phyloP scores from a whole-genome alignment of 2,797 vertebrate species.

The Psittacula echo region DNA sequence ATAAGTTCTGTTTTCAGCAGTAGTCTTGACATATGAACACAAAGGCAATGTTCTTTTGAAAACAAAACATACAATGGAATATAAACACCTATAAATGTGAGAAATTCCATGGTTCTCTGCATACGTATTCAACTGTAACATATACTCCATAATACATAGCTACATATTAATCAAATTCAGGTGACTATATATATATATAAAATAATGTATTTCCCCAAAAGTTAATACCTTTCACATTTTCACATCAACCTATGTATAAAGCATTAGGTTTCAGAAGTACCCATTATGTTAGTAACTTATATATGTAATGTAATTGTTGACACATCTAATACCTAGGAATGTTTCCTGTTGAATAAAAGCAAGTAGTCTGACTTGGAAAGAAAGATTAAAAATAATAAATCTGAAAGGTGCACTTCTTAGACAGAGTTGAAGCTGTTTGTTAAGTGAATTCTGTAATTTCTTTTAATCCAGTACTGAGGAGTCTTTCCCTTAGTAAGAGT shows the following conservation, averaged over 20 bases:
- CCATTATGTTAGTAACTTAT: background rate
- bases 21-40: background rate
- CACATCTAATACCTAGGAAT: background rate
- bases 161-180: background rate
- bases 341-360: constrained; percentile 15
- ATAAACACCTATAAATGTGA: background rate
- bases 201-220: background rate
- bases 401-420: background rate
- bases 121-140: background rate
- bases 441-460: background rate
- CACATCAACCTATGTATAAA: background rate
- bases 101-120: background rate
- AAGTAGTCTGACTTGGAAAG: background rate
- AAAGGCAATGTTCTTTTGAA: background rate
- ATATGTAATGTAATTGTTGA: background rate
- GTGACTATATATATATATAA: background rate
- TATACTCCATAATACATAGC: background rate
- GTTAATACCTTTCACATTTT: background rate
- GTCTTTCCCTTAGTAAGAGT: background rate
- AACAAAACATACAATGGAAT: background rate
- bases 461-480: background rate
- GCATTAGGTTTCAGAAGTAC: background rate
- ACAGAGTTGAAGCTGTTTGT: background rate
- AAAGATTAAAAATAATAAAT: background rate
- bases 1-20: background rate